These are phyloP conservation scores for Agriopis marginaria DNA, from an alignment of 2,888 invertebrate genomes.

Conservation along the genomic window DNA sequence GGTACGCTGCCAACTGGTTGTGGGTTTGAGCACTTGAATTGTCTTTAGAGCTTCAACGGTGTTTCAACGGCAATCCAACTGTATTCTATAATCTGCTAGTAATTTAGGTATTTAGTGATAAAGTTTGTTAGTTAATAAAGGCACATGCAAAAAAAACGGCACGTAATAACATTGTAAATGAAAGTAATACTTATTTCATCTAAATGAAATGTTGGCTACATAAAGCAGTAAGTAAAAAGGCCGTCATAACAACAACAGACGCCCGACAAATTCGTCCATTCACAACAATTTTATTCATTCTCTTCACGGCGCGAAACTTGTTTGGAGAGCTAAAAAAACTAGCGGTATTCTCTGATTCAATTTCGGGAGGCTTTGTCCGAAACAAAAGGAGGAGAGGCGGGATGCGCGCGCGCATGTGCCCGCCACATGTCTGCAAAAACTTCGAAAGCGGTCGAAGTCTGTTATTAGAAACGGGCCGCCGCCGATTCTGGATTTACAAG, in stretches of 20 bases:
- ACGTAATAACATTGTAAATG: too few relatives aligned
- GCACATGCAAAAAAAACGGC: too few relatives aligned
- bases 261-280: slow-evolving; percentile 47
- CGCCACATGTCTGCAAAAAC: slow-evolving; percentile 75
- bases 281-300: slow-evolving; percentile 50
- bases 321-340: slow-evolving; percentile 52
- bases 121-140: too few relatives aligned
- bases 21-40: too few relatives aligned
- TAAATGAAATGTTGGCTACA: background rate
- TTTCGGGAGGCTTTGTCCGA: slow-evolving; percentile 60
- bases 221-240: background rate
- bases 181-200: too few relatives aligned
- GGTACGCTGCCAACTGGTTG: too few relatives aligned
- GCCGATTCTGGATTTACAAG: too few relatives aligned
- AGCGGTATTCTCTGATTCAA: slow-evolving; percentile 48
- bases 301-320: slow-evolving; percentile 49
- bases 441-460: slow-evolving; percentile 52
- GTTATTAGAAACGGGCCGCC: slow-evolving; percentile 33
- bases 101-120: too few relatives aligned
- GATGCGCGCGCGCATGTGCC: slow-evolving; percentile 71
- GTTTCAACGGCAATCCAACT: too few relatives aligned
- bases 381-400: slow-evolving; percentile 49
- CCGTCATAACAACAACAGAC: slow-evolving; percentile 38
- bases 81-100: too few relatives aligned
- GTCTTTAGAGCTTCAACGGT: too few relatives aligned